phyloP scores from a whole-genome alignment of 2,797 vertebrate genomes.

The Bradypus variegatus region DNA sequence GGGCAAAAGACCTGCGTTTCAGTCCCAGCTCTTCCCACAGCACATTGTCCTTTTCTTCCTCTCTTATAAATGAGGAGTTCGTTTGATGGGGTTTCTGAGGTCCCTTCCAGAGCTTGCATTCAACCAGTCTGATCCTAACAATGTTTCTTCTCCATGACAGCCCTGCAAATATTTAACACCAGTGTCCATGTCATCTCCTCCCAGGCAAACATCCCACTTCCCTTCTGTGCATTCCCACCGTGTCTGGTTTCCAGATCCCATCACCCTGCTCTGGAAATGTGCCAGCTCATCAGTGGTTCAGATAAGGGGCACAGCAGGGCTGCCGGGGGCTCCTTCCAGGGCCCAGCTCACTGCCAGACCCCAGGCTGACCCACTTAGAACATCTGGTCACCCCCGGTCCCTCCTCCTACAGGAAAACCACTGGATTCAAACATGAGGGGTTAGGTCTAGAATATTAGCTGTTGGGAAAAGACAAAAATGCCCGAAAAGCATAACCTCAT shows the following conservation, averaged over 20 bases:
- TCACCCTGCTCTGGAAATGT: constrained; percentile 48
- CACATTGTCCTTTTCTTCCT: not conserved
- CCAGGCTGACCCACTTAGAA: constrained; percentile 49
- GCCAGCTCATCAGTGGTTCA: constrained; percentile 59
- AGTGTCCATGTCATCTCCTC: not conserved
- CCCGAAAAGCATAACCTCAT: not conserved
- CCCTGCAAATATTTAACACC: not conserved
- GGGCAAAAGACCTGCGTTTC: not conserved
- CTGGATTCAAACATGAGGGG: not conserved
- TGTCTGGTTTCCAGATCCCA: constrained; percentile 44
- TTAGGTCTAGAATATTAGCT: constrained; percentile 9
- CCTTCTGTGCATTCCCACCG: not conserved
- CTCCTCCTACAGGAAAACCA: constrained; percentile 16
- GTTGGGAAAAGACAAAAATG: not conserved
- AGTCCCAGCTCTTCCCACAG: not conserved
- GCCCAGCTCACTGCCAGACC: constrained; percentile 58
- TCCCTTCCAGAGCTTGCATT: not conserved
- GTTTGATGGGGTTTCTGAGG: not conserved
- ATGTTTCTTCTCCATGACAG: not conserved
- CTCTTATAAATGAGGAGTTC: not conserved
- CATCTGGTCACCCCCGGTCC: constrained; percentile 52
- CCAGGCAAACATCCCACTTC: not conserved
- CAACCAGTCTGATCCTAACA: not conserved
- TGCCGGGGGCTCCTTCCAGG: constrained; percentile 58
- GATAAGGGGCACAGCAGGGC: constrained; percentile 59